These are phyloP conservation scores for Nerophis lumbriciformis DNA, from an alignment of 2,113 vertebrate genomes.

Conservation along the genomic window DNA sequence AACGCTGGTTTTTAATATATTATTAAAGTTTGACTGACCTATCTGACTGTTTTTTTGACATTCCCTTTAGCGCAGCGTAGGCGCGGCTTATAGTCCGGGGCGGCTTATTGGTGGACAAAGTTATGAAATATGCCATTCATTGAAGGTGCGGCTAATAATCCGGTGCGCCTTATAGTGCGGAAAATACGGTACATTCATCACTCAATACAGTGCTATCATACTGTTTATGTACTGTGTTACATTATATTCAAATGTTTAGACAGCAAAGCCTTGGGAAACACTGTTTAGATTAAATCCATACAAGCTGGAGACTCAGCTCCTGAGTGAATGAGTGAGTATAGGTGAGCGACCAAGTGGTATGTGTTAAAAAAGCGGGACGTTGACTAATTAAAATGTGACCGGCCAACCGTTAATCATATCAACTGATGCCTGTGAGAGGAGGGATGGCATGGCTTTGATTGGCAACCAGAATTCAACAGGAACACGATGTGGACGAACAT, in stretches of 20 bases:
- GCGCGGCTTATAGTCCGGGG: too few relatives aligned
- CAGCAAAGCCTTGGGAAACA: slow-evolving; percentile 48
- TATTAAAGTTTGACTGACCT: too few relatives aligned
- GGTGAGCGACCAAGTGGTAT: slow-evolving; percentile 29
- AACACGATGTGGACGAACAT: too few relatives aligned
- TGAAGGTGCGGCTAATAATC: too few relatives aligned
- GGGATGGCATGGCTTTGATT: not conserved
- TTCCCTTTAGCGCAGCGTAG: too few relatives aligned
- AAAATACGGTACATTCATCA: too few relatives aligned
- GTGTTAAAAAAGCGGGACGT: slow-evolving; percentile 17
- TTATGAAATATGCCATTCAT: too few relatives aligned
- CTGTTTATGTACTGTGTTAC: slow-evolving; percentile 40
- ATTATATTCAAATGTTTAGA: slow-evolving; percentile 55
- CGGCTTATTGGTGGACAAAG: too few relatives aligned
- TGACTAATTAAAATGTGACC: slow-evolving; percentile 16
- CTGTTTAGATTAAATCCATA: slow-evolving; percentile 48
- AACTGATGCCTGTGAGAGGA: not conserved
- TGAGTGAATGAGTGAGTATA: slow-evolving; percentile 15
- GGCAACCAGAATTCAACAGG: not conserved
- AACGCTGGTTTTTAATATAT: too few relatives aligned
- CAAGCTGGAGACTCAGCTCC: slow-evolving; percentile 40
- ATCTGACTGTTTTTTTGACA: too few relatives aligned
- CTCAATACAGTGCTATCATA: slow-evolving; percentile 18
- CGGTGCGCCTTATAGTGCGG: too few relatives aligned
- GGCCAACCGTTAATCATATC: slow-evolving; percentile 5